Percentiles rank a stretch among this genome's conserved stretches.
Evolutionary conservation across 1,140 invertebrate species (phyloP).

Genomic region (Amphibalanus amphitrite): DNA sequence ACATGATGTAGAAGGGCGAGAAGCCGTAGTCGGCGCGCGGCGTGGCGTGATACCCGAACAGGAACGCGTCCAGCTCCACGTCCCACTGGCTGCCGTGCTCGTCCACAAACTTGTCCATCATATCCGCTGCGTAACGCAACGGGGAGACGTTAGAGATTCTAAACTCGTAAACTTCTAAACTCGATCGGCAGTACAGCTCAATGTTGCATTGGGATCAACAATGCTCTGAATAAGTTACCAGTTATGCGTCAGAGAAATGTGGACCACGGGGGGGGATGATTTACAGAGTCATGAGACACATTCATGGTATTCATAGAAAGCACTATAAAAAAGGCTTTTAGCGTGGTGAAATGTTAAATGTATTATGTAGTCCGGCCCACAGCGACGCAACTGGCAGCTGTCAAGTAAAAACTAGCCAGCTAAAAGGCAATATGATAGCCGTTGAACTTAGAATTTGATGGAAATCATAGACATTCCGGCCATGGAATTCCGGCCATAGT

Average conservation of each 20-base stretch:
- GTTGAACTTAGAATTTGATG: neutral
- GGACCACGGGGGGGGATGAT: neutral
- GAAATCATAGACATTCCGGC: neutral
- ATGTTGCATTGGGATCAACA: neutral
- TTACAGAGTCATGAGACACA: neutral
- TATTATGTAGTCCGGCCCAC: too few relatives aligned
- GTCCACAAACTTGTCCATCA: slow-evolving; percentile 18
- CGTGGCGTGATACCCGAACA: slow-evolving; percentile 20
- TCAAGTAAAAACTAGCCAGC: neutral
- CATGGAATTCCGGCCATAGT: too few relatives aligned
- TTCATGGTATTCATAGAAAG: too few relatives aligned
- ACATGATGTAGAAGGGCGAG: slow-evolving; percentile 20
- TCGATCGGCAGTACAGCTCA: too few relatives aligned
- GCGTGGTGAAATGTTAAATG: too few relatives aligned
- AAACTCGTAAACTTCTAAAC: too few relatives aligned
- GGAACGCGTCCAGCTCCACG: slow-evolving; percentile 19
- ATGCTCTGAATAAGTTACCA: neutral
- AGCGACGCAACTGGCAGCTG: too few relatives aligned
- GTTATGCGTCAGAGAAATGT: neutral
- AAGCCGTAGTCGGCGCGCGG: slow-evolving; percentile 2
- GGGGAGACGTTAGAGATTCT: too few relatives aligned
- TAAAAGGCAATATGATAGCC: neutral
- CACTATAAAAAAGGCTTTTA: too few relatives aligned
- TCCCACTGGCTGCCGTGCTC: slow-evolving; percentile 20
- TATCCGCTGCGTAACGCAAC: slow-evolving; percentile 17